Conservation (phyloP, 2,888 invertebrate genomes). For the Eurois occulta region DNA sequence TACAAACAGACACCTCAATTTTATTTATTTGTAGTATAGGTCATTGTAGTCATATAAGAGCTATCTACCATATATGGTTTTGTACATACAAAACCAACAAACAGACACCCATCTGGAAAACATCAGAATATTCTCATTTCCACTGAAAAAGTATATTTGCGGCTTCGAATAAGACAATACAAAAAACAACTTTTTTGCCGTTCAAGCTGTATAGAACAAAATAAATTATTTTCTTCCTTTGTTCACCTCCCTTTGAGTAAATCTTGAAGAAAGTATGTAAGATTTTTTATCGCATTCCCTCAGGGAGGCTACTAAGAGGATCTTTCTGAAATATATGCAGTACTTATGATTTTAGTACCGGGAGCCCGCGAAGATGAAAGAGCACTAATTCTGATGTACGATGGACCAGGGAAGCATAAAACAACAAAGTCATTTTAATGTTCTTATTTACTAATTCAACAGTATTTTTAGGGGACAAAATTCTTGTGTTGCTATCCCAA, state of each 20-base stretch:
- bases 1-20: no score
- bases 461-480: conserved; percentile 8
- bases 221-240: conserved; percentile 40
- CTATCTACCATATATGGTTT: neutral
- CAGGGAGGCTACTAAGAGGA: conserved; percentile 44
- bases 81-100: neutral
- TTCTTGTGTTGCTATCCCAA: neutral
- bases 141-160: conserved; percentile 18
- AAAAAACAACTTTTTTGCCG: conserved; percentile 12
- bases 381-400: conserved; percentile 60
- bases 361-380: conserved; percentile 33
- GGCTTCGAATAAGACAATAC: conserved; percentile 29
- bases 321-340: conserved; percentile 60
- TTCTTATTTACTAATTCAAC: conserved; percentile 51
- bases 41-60: neutral
- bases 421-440: conserved; percentile 51
- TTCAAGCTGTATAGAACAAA: conserved; percentile 36
- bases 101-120: neutral
- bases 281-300: conserved; percentile 55
- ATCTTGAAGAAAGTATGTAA: conserved; percentile 51
- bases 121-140: neutral
- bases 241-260: conserved; percentile 51
- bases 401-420: conserved; percentile 53
- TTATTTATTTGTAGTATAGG: no score
- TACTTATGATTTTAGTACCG: conserved; percentile 59